These are phyloP conservation scores for Drosophila mimetica DNA, from an alignment of 2,888 invertebrate species.

Conservation along the genomic window DNA sequence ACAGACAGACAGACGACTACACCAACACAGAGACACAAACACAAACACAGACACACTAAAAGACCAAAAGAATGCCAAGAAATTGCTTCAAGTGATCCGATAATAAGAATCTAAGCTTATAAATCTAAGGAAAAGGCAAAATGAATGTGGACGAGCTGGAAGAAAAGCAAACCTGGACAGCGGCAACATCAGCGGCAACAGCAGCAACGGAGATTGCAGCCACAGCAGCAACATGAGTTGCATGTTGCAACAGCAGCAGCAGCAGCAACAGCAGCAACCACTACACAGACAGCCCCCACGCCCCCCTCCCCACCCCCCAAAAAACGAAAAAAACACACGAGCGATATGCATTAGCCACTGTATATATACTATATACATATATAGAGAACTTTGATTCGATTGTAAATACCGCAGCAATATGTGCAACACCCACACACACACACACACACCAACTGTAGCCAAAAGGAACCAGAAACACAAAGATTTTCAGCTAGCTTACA, in stretches of 20 bases:
- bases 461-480: constrained; percentile 22
- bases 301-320: constrained; percentile 11
- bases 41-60: constrained; percentile 23
- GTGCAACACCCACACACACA: constrained; percentile 25
- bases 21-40: constrained; percentile 10
- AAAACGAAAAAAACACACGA: no score
- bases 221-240: constrained; percentile 7
- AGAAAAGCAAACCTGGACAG: not conserved
- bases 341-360: constrained; percentile 53
- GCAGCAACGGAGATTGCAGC: constrained; percentile 6
- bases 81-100: constrained; percentile 79
- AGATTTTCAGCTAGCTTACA: constrained; percentile 49
- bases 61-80: constrained; percentile 63
- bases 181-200: constrained; percentile 6
- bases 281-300: constrained; percentile 20
- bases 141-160: constrained; percentile 16
- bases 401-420: constrained; percentile 64
- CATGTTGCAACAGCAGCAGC: constrained; percentile 9
- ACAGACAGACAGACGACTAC: constrained; percentile 11
- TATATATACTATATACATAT: constrained; percentile 64
- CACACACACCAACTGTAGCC: constrained; percentile 19
- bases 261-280: constrained; percentile 11
- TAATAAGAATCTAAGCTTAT: constrained; percentile 69
- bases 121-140: constrained; percentile 37
- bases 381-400: constrained; percentile 57